Evolutionary conservation across 1,140 invertebrate species (phyloP).

Genomic region (Arctopsyche grandis): DNA sequence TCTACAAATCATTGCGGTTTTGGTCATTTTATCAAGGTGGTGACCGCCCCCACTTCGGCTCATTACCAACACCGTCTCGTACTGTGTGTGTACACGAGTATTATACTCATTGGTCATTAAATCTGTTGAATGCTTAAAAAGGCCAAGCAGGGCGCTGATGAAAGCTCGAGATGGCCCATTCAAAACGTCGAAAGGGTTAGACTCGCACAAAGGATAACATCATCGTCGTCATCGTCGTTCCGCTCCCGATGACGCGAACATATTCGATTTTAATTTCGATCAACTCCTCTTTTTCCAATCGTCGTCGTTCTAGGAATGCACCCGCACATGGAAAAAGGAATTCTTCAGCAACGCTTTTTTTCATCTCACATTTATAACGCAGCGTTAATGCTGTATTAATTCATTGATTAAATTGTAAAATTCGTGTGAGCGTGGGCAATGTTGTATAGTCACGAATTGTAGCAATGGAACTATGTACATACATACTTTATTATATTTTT

Average conservation of each 20-base stretch:
- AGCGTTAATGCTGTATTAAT: neutral
- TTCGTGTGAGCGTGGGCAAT: too few relatives aligned
- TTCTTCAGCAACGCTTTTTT: slow-evolving; percentile 1
- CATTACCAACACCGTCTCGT: slow-evolving; percentile 12
- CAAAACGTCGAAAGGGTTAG: slow-evolving; percentile 38
- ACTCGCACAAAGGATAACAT: slow-evolving; percentile 39
- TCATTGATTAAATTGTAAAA: too few relatives aligned
- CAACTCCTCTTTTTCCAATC: slow-evolving; percentile 39
- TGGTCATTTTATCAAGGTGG: slow-evolving; percentile 40
- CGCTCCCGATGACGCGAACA: slow-evolving; percentile 40
- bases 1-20: slow-evolving; percentile 51
- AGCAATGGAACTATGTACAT: neutral
- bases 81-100: neutral
- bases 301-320: slow-evolving; percentile 41
- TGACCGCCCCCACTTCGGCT: neutral
- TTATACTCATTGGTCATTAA: slow-evolving; percentile 25
- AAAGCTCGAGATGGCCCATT: slow-evolving; percentile 13
- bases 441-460: neutral
- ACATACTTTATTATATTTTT: neutral
- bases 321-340: neutral
- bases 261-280: slow-evolving; percentile 44
- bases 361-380: too few relatives aligned
- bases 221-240: slow-evolving; percentile 17
- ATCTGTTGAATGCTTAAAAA: slow-evolving; percentile 24
- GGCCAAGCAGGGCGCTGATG: neutral